Percentiles rank a stretch among this genome's conserved stretches.
These are phyloP conservation scores for Ormia ochracea DNA, from an alignment of 2,888 invertebrate species.

Conservation along the genomic window DNA sequence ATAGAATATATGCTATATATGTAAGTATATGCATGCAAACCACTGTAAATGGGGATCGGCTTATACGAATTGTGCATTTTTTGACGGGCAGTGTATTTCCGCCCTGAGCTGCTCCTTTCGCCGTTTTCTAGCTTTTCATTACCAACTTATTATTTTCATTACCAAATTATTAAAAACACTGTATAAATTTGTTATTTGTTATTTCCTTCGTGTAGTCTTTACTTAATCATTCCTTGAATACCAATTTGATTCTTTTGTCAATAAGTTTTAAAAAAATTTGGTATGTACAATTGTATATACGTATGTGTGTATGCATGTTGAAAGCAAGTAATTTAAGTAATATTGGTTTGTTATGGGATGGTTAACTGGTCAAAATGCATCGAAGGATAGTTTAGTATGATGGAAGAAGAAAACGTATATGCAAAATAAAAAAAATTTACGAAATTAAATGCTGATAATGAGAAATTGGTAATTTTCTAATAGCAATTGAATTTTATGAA, in stretches of 20 bases:
- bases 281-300: not conserved
- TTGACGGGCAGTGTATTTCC: constrained; percentile 12
- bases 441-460: too few relatives aligned
- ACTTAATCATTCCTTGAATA: constrained; percentile 26
- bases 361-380: too few relatives aligned
- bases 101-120: constrained; percentile 49
- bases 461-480: too few relatives aligned
- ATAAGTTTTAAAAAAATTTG: not conserved
- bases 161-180: too few relatives aligned
- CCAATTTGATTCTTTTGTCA: not conserved
- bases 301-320: not conserved
- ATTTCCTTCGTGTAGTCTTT: constrained; percentile 2
- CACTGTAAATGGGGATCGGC: too few relatives aligned
- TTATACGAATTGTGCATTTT: constrained; percentile 32
- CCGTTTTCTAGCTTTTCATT: constrained; percentile 16
- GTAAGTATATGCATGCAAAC: constrained; percentile 34
- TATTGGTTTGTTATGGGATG: too few relatives aligned
- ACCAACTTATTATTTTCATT: constrained; percentile 39
- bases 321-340: too few relatives aligned
- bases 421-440: too few relatives aligned
- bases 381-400: too few relatives aligned
- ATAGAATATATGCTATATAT: not conserved
- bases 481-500: too few relatives aligned
- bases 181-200: constrained; percentile 10
- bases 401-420: too few relatives aligned